Conservation (phyloP, 2,888 invertebrate genomes). For the Epistrophe grossulariae region DNA sequence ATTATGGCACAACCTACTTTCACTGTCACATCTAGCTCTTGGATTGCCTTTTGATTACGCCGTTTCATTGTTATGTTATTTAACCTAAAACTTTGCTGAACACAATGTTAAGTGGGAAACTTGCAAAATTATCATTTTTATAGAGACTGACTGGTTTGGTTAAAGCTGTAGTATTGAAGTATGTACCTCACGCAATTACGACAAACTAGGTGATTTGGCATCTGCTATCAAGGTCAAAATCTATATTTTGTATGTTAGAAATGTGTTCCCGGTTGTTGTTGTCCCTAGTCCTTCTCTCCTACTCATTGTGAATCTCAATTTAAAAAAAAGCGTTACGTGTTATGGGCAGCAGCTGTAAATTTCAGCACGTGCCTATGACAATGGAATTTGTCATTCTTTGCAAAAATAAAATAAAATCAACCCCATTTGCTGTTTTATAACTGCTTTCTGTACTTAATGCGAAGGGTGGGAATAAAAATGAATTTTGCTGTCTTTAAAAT, state of each 20-base stretch:
- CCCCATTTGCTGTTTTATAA: slow-evolving; percentile 44
- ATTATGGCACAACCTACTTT: slow-evolving; percentile 32
- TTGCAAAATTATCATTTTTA: background rate
- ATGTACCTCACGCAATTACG: background rate
- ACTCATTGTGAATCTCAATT: slow-evolving; percentile 12
- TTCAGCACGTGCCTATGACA: slow-evolving; percentile 64
- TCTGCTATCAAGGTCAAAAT: slow-evolving; percentile 61
- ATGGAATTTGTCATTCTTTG: slow-evolving; percentile 44
- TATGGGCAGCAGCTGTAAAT: slow-evolving; percentile 62
- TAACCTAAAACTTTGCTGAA: background rate
- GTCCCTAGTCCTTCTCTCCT: slow-evolving; percentile 14
- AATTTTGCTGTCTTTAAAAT: slow-evolving; percentile 9
- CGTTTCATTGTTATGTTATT: background rate
- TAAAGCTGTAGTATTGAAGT: background rate
- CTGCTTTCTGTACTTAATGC: slow-evolving; percentile 24
- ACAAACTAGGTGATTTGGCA: slow-evolving; percentile 8
- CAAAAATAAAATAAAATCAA: slow-evolving; percentile 43
- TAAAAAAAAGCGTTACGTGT: slow-evolving; percentile 1
- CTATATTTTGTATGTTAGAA: background rate
- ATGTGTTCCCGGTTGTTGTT: background rate
- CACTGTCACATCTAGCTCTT: slow-evolving; percentile 21
- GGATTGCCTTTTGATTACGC: background rate
- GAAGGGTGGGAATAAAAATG: slow-evolving; percentile 23
- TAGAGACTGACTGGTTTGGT: background rate
- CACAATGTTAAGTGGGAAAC: background rate